Evolutionary conservation across 2,888 invertebrate species (phyloP), one percentile per base, ranked within the genome.

Genomic region (Idaea dimidiata): DNA sequence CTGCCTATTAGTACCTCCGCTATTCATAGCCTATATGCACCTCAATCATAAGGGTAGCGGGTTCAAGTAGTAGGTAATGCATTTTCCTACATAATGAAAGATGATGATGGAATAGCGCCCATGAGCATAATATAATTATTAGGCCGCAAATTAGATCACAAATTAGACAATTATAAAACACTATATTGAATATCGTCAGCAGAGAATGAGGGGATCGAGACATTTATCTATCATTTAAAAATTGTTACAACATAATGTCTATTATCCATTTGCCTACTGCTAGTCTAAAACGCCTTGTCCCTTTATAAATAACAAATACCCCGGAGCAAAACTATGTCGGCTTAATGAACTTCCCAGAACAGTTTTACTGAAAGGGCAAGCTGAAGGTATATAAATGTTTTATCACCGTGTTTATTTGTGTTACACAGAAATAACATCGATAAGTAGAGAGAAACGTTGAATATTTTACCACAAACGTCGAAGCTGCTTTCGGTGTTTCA

Each of bases 301-400:
- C 43, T 43, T 43, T 43, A 43, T 43, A 43, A 43, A 14, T 10
- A 10, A 33, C 10, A 43, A 43, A 43, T 43, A 43, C 43, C 67
- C 69, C 68, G 69, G 71, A 74, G 77, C 77, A 66, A 60, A 64
- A 64, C 72, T 77, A 76, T 80, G 77, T 81, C 69, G 67, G 65
- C 74, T 71, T 85, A 87, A 88, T 84, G 82, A 83, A 86, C 75
- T 78, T 73, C 76, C 79, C 77, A 69, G 76, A 82, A 80, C 77
- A 72, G 69, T 43, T 43, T 14, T 10, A 43, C 43, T 43, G 43
- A 43, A 43, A 43, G 43, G 43, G 8, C 43, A 43, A 43, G 14
- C 43, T 14, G 14, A 43, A 43, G 14, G 14, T 43, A 43, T 3
- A 43, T 43, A 43, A 43, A 43, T 43, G 43, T 43, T 43, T 43